Evolutionary conservation across 2,113 vertebrate species (phyloP), one percentile per base, ranked within the genome.

Genomic region (Aptenodytes patagonicus): DNA sequence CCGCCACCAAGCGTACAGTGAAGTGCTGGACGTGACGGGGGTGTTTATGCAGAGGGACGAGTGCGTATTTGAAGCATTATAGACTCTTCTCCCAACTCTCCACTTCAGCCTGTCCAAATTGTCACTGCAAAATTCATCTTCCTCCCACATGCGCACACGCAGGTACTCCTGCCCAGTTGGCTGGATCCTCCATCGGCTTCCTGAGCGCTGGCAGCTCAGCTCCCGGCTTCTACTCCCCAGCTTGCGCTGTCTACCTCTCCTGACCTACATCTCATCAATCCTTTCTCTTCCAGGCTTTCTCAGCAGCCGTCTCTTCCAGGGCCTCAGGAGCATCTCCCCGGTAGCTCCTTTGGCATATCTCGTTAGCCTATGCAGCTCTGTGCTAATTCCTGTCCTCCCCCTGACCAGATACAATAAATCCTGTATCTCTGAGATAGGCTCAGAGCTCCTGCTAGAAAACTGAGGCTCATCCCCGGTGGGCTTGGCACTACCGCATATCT

Each of bases 401-500:
- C 66, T 15, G 40, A 2, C 16, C 80, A 88, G 32, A 17, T 24
- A 31, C 11, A 40, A 71, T 57, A 52, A 91, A 89, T 70, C 70
- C 70, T 17, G 13, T 25, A 12, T 61, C 47, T 44, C 83, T 5
- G 28, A 36, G 65, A 69, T 7, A 7, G 52, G 77, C 77, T 76
- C 62, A 5, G 52, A 57, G 86, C 86, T 89, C 47, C 83, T 81
- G 46, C 49, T 82, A 18, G 57, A 88, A 77, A 55, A 66, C 78
- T 9, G 46, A 77, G 66, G 87, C 3, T 0, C 82, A 47, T 80
- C 83, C 75, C 87, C 0, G 38, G 93, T 88, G 89, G 94, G 89
- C 93, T 91, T 94, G 93, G 87, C 95, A 75, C 76, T 87, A 11
- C 84, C 70, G 42, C 17, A 1, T 22, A 40, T 95, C 84, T 95